These are phyloP conservation scores for Falcunculus frontatus DNA, from an alignment of 2,113 vertebrate genomes.

Conservation along the genomic window DNA sequence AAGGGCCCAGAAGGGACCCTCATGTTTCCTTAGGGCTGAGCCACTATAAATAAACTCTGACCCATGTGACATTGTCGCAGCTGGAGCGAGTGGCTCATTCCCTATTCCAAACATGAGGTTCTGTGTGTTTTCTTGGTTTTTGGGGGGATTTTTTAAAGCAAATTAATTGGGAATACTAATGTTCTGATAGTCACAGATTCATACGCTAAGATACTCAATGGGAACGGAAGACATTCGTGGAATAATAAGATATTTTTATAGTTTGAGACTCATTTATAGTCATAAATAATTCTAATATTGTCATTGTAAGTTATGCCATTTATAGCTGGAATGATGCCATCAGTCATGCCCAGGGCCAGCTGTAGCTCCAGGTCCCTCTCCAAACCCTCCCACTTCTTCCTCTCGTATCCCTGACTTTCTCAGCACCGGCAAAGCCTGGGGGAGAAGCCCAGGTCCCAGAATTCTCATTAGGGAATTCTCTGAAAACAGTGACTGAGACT, in stretches of 20 bases:
- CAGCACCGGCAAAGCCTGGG: accelerated
- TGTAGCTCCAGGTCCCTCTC: not conserved
- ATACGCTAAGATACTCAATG: too few relatives aligned
- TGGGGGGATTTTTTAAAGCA: not conserved
- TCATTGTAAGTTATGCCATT: not conserved
- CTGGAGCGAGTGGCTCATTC: accelerated
- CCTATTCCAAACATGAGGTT: not conserved
- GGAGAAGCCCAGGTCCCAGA: not conserved
- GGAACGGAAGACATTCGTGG: not conserved
- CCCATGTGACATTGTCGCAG: accelerated
- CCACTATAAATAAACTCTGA: not conserved
- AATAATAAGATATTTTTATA: not conserved
- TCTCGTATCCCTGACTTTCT: not conserved
- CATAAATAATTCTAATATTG: not conserved
- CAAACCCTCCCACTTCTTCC: not conserved
- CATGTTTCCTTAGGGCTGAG: accelerated
- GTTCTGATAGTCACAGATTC: not conserved
- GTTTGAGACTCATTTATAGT: not conserved
- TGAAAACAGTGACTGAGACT: not conserved
- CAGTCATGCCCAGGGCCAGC: not conserved
- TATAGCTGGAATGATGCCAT: not conserved
- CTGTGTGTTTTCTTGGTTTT: not conserved
- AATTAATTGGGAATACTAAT: not conserved
- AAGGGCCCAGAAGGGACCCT: not conserved
- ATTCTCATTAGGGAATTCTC: not conserved